phyloP scores from a whole-genome alignment of 2,797 vertebrate genomes.

The Hippoglossus hippoglossus region DNA sequence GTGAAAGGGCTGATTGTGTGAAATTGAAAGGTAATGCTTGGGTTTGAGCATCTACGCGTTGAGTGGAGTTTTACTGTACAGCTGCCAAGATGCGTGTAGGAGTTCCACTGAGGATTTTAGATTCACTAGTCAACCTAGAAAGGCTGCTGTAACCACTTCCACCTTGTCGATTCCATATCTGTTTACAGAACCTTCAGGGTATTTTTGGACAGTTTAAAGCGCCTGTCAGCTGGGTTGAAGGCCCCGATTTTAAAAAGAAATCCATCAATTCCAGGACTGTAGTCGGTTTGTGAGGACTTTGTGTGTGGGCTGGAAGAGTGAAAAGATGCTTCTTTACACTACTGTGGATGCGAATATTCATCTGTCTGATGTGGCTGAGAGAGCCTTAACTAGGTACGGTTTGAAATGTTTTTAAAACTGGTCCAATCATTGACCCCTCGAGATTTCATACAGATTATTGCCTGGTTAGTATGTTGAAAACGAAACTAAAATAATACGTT shows the following conservation, averaged over 20 bases:
- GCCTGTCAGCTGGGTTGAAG: background rate
- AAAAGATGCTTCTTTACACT: constrained; percentile 13
- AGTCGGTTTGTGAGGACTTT: constrained; percentile 27
- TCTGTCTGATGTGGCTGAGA: constrained; percentile 2
- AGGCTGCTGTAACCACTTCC: constrained; percentile 25
- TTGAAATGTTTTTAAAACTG: constrained; percentile 2
- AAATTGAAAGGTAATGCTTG: constrained; percentile 12
- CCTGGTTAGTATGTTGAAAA: constrained; percentile 27
- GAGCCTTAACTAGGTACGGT: constrained; percentile 21
- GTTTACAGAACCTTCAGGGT: constrained; percentile 60
- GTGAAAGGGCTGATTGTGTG: background rate
- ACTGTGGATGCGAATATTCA: constrained; percentile 23
- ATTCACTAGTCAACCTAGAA: constrained; percentile 5
- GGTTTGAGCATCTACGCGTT: constrained; percentile 6
- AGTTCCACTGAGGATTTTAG: constrained; percentile 16
- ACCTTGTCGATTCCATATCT: constrained; percentile 29
- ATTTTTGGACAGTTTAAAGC: constrained; percentile 30
- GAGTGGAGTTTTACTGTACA: background rate
- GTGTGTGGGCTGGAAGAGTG: constrained; percentile 11
- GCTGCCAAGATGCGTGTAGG: constrained; percentile 2
- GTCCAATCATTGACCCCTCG: background rate
- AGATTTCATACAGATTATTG: constrained; percentile 13
- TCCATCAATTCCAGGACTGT: constrained; percentile 34
- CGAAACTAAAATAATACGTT: too few species aligned
- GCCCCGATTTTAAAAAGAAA: background rate